phyloP scores from a whole-genome alignment of 2,888 invertebrate genomes.

The Ptilodon capucinus region DNA sequence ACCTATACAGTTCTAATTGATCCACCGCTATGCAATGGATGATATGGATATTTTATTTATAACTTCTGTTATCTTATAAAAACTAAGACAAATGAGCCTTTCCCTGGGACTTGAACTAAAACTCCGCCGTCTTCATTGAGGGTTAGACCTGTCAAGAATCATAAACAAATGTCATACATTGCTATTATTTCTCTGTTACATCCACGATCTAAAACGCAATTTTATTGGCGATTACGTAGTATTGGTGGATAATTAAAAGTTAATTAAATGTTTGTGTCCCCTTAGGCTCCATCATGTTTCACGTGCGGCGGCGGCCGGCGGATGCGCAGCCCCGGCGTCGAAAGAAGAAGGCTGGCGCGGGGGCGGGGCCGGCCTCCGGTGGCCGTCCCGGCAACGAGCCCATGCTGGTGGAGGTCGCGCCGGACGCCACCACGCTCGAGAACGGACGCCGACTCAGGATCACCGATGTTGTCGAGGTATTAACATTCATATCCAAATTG shows the following conservation, averaged over 20 bases:
- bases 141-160: too few species aligned
- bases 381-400: constrained; percentile 83
- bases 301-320: constrained; percentile 95
- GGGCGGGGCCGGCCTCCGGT: constrained; percentile 69
- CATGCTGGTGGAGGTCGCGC: constrained; percentile 90
- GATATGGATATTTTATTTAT: too few species aligned
- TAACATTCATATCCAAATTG: too few species aligned
- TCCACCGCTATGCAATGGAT: too few species aligned
- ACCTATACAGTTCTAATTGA: too few species aligned
- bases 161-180: too few species aligned
- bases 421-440: constrained; percentile 86
- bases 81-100: too few species aligned
- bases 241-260: background rate
- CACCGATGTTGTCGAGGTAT: constrained; percentile 86
- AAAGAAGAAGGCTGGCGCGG: constrained; percentile 88
- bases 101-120: too few species aligned
- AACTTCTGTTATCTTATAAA: too few species aligned
- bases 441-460: constrained; percentile 85
- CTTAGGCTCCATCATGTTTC: constrained; percentile 98
- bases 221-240: background rate
- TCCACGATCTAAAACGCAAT: background rate
- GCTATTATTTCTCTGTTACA: background rate
- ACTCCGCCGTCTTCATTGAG: too few species aligned
- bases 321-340: constrained; percentile 94
- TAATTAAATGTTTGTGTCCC: constrained; percentile 18